phyloP scores from a whole-genome alignment of 2,113 vertebrate genomes.

The Heterotilapia buettikoferi region DNA sequence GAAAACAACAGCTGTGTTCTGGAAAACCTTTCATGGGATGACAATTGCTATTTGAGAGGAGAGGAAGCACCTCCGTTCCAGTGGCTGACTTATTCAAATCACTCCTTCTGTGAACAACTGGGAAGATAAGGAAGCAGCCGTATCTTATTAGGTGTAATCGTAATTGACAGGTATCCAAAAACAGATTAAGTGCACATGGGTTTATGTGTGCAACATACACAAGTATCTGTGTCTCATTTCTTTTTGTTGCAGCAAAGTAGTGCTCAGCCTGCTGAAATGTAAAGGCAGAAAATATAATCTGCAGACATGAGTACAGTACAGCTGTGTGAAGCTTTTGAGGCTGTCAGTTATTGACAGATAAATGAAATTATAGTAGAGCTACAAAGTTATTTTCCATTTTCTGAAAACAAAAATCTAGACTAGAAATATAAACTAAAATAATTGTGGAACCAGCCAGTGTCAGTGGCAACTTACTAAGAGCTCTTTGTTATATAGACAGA shows the following conservation, averaged over 20 bases:
- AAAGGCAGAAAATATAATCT: not conserved
- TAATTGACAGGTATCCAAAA: constrained; percentile 49
- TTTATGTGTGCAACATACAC: not conserved
- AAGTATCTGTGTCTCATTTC: not conserved
- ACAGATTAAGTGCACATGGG: not conserved
- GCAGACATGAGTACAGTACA: not conserved
- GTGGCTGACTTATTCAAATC: constrained; percentile 27
- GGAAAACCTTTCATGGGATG: constrained; percentile 15
- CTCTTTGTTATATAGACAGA: not conserved
- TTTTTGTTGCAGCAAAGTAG: not conserved
- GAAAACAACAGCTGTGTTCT: constrained; percentile 9
- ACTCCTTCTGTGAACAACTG: not conserved
- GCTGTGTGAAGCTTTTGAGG: not conserved
- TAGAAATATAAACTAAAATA: not conserved
- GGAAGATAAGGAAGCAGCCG: not conserved
- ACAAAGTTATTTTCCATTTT: not conserved
- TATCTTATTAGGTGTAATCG: constrained; percentile 5
- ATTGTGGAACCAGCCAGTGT: not conserved
- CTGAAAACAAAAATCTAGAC: not conserved
- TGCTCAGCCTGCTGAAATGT: not conserved
- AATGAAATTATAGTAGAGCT: not conserved
- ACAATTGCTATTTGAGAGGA: constrained; percentile 16
- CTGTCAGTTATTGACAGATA: not conserved
- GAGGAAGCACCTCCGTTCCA: constrained; percentile 10
- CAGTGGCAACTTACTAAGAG: not conserved